Evolutionary conservation across 2,888 invertebrate genomes (phyloP), one percentile per base, ranked within the genome.

Genomic region (Odontocolon sp.): DNA sequence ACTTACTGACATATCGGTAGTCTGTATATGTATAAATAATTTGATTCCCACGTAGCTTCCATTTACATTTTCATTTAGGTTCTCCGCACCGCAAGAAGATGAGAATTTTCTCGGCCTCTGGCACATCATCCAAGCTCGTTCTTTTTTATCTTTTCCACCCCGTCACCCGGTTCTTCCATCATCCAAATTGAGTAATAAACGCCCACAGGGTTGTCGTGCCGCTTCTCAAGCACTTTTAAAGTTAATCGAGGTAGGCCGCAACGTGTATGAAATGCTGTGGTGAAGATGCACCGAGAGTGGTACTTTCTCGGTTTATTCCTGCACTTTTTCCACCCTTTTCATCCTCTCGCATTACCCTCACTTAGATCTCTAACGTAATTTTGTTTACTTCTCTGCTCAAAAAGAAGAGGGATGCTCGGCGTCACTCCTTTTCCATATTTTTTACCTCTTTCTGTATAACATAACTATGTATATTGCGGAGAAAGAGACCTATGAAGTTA

Each of bases 111-210:
- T 5, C n/a, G 16, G 11, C 8, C 38, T 40, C 18, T 16, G 14
- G 18, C 26, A 26, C 26, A 59, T 59, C 23, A 11, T 14, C 40
- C 40, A 18, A 9, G 42, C 59, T 18, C 61, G 50, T 57, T 57
- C 3, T 45, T 23, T 38, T 68, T 68, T 26, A 47, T 64, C 63
- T 23, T 36, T 23, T 56, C 50, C 14, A 45, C 23, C 18, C 11
- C 36, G 23, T 4, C 23, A 50, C 63, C 78, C 54, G 73, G 81
- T 86, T 84, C 85, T 84, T 84, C 84, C 85, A 88, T 87, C 88
- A 87, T 87, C 85, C 80, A 85, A 87, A 88, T 89, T 86, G 85
- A 86, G 86, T 86, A 84, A 86, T 88, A 88, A 88, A 87, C 64
- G 33, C 40, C 83, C 83, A 77, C 67, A 38, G 68, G 59, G 73